These are phyloP conservation scores for Papilio aristodemus DNA, from an alignment of 1,140 invertebrate genomes.

Conservation along the genomic window DNA sequence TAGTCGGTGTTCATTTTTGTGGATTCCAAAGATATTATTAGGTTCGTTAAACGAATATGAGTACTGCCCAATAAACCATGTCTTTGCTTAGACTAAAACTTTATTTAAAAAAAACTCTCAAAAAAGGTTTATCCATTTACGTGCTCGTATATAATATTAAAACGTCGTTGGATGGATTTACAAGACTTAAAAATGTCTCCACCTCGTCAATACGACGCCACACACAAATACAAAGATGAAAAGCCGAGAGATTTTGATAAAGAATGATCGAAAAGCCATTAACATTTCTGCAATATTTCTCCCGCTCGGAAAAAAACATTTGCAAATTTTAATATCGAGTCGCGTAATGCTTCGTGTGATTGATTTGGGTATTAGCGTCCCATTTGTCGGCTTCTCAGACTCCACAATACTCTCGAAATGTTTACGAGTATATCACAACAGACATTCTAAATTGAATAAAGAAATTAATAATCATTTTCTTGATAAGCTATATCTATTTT, in stretches of 20 bases:
- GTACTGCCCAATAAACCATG: too few relatives aligned
- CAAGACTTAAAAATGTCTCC: conserved; percentile 1
- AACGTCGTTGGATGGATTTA: neutral
- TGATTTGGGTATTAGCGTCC: conserved; percentile 14
- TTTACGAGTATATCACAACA: neutral
- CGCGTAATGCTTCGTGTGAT: conserved; percentile 9
- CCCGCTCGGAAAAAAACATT: conserved; percentile 19
- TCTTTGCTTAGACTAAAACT: too few relatives aligned
- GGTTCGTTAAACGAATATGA: too few relatives aligned
- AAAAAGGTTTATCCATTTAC: too few relatives aligned
- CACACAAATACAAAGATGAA: conserved; percentile 25
- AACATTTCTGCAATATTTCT: conserved; percentile 29
- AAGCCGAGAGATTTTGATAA: conserved; percentile 26
- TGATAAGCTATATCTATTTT: too few relatives aligned
- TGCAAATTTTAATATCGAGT: conserved; percentile 19
- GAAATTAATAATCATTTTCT: too few relatives aligned
- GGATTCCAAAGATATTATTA: too few relatives aligned
- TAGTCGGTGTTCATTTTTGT: too few relatives aligned
- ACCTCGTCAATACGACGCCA: conserved; percentile 2
- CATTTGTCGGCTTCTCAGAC: conserved; percentile 1
- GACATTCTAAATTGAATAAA: neutral
- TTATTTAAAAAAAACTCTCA: too few relatives aligned
- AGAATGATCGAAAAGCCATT: conserved; percentile 33
- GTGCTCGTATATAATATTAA: neutral
- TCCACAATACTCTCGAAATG: neutral